Base-by-base conservation (phyloP, 2,888 invertebrate genomes). In the Pinctada fucata region DNA sequence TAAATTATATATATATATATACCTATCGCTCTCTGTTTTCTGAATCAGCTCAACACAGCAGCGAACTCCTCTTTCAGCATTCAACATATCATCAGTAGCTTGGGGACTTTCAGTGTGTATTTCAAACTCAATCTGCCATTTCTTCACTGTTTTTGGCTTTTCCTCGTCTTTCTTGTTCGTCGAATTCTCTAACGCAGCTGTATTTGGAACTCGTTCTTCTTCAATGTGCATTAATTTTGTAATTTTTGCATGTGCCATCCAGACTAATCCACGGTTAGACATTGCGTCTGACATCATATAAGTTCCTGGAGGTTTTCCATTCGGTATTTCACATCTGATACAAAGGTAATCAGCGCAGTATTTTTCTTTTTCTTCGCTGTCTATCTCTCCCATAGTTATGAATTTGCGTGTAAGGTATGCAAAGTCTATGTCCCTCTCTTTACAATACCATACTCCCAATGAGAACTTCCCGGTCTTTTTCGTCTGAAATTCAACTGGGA, bases 381-480 rank as follows among this genome's bases (percentile, higher is more conserved):
- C 48, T 66, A 67, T 73, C 49, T 80, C 77, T 4, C 65, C 71
- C 3, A n/a, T 66, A 2, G 78, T 5, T 65, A 67, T 71, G 45
- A 75, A 58, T 48, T 75, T 73, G n/a, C 70, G 2, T 3, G 78
- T 71, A 45, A 78, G 13, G 3, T 45, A 71, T n/a, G 51, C 68
- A 49, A 84, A 75, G 49, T 80, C 79, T 10, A 84, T 77, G 51
- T 84, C 81, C 72, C 84, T 72, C 13, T 75, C 52, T 13, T 80
- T 72, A 72, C 79, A 81, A 49, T 78, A 81, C 2, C 65, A 48
- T 13, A 45, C 66, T 45, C 52, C 47, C 13, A 84, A 77, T 2
- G 63, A 50, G 49, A 84, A 81, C 8, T 68, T 78, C 6, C 81
- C 82, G 64, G 70, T 65, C 3, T 58, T 50, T 58, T 58, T 16